Evolutionary conservation across 2,113 vertebrate genomes (phyloP), one percentile per base, ranked within the genome.

Genomic region (Nothocercus nigrocapillus): DNA sequence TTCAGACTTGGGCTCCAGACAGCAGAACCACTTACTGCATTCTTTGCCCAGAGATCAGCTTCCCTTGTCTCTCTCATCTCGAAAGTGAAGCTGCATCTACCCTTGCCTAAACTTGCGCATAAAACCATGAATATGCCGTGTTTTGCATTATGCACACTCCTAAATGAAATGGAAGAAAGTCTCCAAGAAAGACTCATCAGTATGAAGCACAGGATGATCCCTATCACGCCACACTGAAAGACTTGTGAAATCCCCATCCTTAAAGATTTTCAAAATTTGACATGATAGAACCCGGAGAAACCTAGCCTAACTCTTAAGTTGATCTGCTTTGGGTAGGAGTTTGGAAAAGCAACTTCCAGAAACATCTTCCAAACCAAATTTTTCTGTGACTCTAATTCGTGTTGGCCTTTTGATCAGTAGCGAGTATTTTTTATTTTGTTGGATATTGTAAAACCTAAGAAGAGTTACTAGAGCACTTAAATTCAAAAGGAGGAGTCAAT

Each of bases 1-100:
- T 0, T 40, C 40, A 62, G 49, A 34, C 7, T 19, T 0, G 2
- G 13, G 5, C 13, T 69, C n/a, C 2, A 8, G n/a, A 30, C 13
- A 77, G 8, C 30, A 34, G 0, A 0, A 53, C 22, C 49, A 73
- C 5, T 15, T 8, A 9, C 16, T 44, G 8, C 13, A 19, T 69
- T 75, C 54, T 58, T 56, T 6, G 0, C 13, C 20, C 8, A 58
- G n/a, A 74, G 10, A 34, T 47, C 49, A 42, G 21, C 2, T 22
- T 84, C 32, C 16, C 13, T 63, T 14, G 51, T 62, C 11, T 30
- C 14, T 40, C 34, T 53, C 51, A n/a, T 54, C 45, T 72, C 68
- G 73, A 76, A 19, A 76, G 63, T 2, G 59, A 59, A 56, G 30
- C 36, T 67, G 18, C 18, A 15, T 69, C 13, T 88, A 27, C 2